phyloP scores from a whole-genome alignment of 2,113 vertebrate species.

The Odontesthes bonariensis region DNA sequence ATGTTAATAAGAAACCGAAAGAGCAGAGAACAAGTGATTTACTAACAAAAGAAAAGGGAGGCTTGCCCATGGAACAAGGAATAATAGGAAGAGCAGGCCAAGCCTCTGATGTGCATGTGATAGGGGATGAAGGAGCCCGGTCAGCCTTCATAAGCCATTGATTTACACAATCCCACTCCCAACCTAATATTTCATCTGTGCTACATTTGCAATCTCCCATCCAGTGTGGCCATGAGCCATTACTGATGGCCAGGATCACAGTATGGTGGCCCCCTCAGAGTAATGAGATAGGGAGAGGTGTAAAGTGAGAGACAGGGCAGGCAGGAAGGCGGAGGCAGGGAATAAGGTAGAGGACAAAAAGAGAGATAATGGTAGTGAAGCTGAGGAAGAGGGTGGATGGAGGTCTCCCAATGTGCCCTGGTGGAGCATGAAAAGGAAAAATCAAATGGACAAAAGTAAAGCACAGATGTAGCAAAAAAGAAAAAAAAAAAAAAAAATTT shows the following conservation, averaged over 20 bases:
- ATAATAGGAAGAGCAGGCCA: constrained; percentile 54
- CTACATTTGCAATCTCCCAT: constrained; percentile 75
- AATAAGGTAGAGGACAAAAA: constrained; percentile 63
- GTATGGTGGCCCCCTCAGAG: constrained; percentile 71
- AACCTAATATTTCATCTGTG: constrained; percentile 77
- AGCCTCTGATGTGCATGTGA: constrained; percentile 48
- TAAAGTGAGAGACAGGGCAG: constrained; percentile 66
- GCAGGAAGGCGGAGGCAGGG: constrained; percentile 46
- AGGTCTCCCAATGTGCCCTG: constrained; percentile 75
- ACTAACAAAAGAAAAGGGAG: constrained; percentile 54
- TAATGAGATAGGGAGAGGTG: constrained; percentile 78
- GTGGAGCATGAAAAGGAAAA: constrained; percentile 74
- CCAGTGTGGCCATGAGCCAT: constrained; percentile 75
- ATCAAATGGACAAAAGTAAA: constrained; percentile 69
- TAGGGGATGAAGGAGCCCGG: constrained; percentile 51
- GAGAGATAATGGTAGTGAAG: constrained; percentile 69
- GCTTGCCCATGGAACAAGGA: constrained; percentile 39
- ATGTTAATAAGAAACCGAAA: constrained; percentile 55
- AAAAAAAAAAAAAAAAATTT: constrained; percentile 52
- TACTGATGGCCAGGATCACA: constrained; percentile 74
- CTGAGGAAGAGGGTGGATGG: constrained; percentile 59
- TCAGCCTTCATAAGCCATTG: constrained; percentile 79
- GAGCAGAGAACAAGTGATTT: constrained; percentile 55
- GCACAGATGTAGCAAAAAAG: too few relatives aligned
- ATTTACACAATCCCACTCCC: constrained; percentile 76